phyloP scores from a whole-genome alignment of 2,888 invertebrate species.

The Phyllotreta striolata region DNA sequence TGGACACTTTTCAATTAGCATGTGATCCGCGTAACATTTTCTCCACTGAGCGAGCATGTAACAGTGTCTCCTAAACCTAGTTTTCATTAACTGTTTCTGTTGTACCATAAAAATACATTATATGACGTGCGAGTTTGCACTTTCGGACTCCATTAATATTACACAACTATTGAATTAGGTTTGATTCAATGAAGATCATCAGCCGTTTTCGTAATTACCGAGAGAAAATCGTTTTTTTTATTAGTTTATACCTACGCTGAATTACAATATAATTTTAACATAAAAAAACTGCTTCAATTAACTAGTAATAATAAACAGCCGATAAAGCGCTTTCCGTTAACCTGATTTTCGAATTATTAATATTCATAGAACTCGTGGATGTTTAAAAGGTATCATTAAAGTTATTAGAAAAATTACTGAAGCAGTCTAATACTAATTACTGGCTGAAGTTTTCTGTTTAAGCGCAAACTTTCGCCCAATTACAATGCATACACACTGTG shows the following conservation, averaged over 20 bases:
- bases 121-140: conserved; percentile 26
- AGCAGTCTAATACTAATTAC: conserved; percentile 6
- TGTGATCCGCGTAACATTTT: conserved; percentile 38
- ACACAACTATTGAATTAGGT: conserved; percentile 36
- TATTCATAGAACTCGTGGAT: conserved; percentile 6
- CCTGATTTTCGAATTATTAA: conserved; percentile 15
- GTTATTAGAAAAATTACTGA: conserved; percentile 7
- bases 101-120: conserved; percentile 23
- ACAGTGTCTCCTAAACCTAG: conserved; percentile 42
- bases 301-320: conserved; percentile 2
- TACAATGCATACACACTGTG: too few species aligned
- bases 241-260: neutral
- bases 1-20: conserved; percentile 33
- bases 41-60: conserved; percentile 34
- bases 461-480: neutral
- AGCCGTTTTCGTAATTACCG: neutral
- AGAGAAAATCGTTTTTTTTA: conserved; percentile 6
- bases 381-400: conserved; percentile 16
- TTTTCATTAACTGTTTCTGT: conserved; percentile 40
- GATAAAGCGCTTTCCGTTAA: conserved; percentile 9
- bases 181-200: conserved; percentile 9
- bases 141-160: conserved; percentile 25
- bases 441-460: neutral
- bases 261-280: too few species aligned
- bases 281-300: neutral